A percentile compares a stretch with the other conserved stretches of the same genome.
These are phyloP conservation scores for Agriopis leucophaearia DNA, from an alignment of 2,888 invertebrate species.

Conservation along the genomic window DNA sequence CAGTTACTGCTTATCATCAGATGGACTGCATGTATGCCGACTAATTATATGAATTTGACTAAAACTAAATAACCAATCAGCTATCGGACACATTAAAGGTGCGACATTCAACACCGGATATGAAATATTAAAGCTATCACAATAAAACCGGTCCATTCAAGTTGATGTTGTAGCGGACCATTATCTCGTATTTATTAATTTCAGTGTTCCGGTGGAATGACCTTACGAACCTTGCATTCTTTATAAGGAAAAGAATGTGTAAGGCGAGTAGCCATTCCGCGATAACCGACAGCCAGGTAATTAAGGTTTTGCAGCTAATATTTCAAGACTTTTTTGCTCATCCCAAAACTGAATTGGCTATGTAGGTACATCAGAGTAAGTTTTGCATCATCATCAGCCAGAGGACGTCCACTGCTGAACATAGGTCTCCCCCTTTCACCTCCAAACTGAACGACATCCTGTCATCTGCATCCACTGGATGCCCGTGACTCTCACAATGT, in stretches of 20 bases:
- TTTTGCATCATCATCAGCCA: too few relatives aligned
- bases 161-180: constrained; percentile 2
- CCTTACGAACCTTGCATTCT: constrained; percentile 53
- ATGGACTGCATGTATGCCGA: too few relatives aligned
- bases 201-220: constrained; percentile 43
- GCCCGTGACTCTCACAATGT: too few relatives aligned
- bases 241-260: constrained; percentile 18
- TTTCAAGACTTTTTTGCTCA: too few relatives aligned
- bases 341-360: too few relatives aligned
- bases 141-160: constrained; percentile 28
- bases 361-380: too few relatives aligned
- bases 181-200: constrained; percentile 48
- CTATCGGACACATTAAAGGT: not conserved
- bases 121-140: constrained; percentile 18
- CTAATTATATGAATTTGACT: not conserved
- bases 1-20: too few relatives aligned
- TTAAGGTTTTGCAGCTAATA: too few relatives aligned
- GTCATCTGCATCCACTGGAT: too few relatives aligned
- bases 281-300: not conserved
- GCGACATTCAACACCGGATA: constrained; percentile 28
- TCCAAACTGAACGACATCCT: too few relatives aligned
- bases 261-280: constrained; percentile 5
- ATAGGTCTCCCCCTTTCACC: too few relatives aligned
- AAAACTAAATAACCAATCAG: not conserved
- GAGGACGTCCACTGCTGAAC: too few relatives aligned